Evolutionary conservation across 2,113 vertebrate genomes (phyloP).

Genomic region (Triplophysa rosa): DNA sequence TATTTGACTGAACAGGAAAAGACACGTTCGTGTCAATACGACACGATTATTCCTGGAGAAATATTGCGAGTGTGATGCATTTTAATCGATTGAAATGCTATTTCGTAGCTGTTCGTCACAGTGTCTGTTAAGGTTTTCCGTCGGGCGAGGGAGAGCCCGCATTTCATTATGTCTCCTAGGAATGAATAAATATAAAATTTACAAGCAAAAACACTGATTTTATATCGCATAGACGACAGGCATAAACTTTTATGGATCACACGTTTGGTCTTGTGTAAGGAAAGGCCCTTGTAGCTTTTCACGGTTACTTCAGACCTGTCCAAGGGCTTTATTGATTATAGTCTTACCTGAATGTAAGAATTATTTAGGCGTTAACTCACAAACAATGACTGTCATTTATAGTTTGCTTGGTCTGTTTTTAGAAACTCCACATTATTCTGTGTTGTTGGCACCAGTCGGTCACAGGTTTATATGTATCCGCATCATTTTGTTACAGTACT

Average conservation of each 20-base stretch:
- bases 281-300: not conserved
- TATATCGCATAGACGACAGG: not conserved
- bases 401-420: not conserved
- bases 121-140: not conserved
- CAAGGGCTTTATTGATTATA: not conserved
- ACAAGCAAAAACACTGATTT: not conserved
- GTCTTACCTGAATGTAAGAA: not conserved
- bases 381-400: not conserved
- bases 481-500: not conserved
- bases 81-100: not conserved
- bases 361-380: not conserved
- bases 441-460: not conserved
- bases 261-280: not conserved
- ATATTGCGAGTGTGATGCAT: not conserved
- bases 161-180: not conserved
- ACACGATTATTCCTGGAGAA: not conserved
- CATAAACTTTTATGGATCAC: conserved; percentile 10
- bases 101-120: not conserved
- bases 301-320: not conserved
- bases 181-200: not conserved
- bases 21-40: not conserved
- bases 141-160: not conserved
- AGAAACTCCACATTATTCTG: not conserved
- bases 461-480: not conserved
- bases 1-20: conserved; percentile 16